Conservation (phyloP, 2,113 vertebrate species). For the Siniperca chuatsi region DNA sequence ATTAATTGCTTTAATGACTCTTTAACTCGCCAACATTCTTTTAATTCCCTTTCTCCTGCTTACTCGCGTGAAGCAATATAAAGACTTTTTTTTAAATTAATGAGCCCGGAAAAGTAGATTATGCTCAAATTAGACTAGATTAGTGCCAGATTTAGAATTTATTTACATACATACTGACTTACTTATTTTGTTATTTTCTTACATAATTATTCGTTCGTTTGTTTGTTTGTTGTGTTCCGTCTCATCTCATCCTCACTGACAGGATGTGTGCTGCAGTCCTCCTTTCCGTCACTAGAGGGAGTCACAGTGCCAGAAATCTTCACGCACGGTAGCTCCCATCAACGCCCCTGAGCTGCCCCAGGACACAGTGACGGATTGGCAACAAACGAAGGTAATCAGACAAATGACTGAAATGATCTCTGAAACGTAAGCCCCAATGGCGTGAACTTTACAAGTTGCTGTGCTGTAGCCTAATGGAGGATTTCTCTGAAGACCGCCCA, state of each 20-base stretch:
- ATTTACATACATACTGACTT: not conserved
- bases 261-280: constrained; percentile 11
- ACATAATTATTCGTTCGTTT: not conserved
- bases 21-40: not conserved
- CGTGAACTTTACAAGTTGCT: not conserved
- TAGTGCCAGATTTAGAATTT: not conserved
- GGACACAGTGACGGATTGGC: constrained; percentile 60
- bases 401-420: constrained; percentile 57
- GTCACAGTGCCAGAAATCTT: constrained; percentile 58
- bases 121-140: not conserved
- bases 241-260: fast-evolving
- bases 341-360: constrained; percentile 60
- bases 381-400: constrained; percentile 60
- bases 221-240: not conserved
- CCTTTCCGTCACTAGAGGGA: constrained; percentile 60
- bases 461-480: not conserved
- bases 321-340: constrained; percentile 19
- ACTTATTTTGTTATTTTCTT: not conserved
- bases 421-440: constrained; percentile 19
- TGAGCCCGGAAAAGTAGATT: not conserved
- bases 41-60: not conserved
- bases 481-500: not conserved
- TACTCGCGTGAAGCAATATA: not conserved
- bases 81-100: not conserved
- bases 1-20: not conserved